Evolutionary conservation across 2,888 invertebrate species (phyloP).

Genomic region (Cantharis rustica): DNA sequence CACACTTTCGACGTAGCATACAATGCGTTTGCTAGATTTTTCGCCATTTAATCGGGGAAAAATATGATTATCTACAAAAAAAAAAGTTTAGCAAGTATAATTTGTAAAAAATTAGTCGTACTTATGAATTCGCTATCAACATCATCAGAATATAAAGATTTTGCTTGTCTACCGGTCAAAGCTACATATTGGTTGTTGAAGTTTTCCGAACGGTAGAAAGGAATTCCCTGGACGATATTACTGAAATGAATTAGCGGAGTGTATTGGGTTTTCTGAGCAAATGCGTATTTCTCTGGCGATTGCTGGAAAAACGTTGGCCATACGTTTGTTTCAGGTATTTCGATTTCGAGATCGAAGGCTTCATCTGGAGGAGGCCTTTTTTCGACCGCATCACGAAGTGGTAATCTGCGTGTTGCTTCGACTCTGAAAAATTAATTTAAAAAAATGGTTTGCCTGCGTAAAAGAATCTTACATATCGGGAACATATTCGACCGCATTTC

Average conservation of each 20-base stretch:
- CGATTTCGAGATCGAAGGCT: constrained; percentile 37
- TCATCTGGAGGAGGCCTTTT: constrained; percentile 58
- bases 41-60: neutral
- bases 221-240: neutral
- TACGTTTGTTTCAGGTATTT: constrained; percentile 9
- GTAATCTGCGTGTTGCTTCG: constrained; percentile 59
- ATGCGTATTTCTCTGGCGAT: neutral
- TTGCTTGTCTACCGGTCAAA: neutral
- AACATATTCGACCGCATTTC: constrained; percentile 77
- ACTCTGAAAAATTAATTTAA: constrained; percentile 48
- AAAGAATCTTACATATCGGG: constrained; percentile 57
- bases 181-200: neutral
- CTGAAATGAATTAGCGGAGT: neutral
- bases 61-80: neutral
- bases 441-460: constrained; percentile 1
- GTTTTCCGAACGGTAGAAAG: neutral
- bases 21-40: constrained; percentile 56
- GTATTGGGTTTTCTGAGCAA: neutral
- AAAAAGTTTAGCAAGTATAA: neutral
- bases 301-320: neutral
- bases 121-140: neutral
- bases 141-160: neutral
- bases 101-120: neutral
- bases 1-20: constrained; percentile 73
- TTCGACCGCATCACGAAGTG: constrained; percentile 75